These are phyloP conservation scores for Tragelaphus eurycerus DNA, from an alignment of 2,797 vertebrate species.

Conservation along the genomic window DNA sequence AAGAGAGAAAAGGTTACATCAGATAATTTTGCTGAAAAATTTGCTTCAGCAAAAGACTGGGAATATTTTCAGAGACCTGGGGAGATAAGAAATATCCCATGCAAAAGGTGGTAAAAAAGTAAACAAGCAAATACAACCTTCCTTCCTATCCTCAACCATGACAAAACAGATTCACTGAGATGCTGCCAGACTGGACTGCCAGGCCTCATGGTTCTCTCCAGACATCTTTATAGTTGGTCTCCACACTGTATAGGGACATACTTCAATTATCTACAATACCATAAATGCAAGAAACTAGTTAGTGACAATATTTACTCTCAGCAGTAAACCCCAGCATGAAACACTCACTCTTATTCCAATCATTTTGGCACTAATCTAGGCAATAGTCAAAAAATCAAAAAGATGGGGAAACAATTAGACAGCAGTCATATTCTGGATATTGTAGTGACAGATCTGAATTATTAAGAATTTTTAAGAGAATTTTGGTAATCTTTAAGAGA, in stretches of 20 bases:
- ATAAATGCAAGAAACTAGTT: neutral
- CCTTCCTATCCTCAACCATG: neutral
- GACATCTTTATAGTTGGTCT: neutral
- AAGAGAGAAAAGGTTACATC: neutral
- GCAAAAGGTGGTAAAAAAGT: neutral
- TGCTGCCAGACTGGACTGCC: neutral
- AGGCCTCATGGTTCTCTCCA: neutral
- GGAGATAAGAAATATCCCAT: neutral
- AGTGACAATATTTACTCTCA: neutral
- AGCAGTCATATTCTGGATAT: neutral
- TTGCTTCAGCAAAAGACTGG: slow-evolving; percentile 1
- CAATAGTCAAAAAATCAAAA: slow-evolving; percentile 13
- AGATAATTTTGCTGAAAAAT: slow-evolving; percentile 14
- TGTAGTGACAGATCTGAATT: neutral
- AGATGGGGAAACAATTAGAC: neutral
- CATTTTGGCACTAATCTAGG: neutral
- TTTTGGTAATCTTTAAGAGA: too few relatives aligned
- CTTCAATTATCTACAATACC: neutral
- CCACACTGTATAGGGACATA: neutral
- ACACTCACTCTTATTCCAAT: neutral
- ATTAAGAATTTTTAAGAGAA: neutral
- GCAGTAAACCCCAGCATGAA: neutral
- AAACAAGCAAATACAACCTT: neutral
- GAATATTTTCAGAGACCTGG: neutral
- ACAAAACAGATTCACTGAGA: neutral